Base-by-base conservation (phyloP, 2,888 invertebrate genomes). In the Drosophila recens region DNA sequence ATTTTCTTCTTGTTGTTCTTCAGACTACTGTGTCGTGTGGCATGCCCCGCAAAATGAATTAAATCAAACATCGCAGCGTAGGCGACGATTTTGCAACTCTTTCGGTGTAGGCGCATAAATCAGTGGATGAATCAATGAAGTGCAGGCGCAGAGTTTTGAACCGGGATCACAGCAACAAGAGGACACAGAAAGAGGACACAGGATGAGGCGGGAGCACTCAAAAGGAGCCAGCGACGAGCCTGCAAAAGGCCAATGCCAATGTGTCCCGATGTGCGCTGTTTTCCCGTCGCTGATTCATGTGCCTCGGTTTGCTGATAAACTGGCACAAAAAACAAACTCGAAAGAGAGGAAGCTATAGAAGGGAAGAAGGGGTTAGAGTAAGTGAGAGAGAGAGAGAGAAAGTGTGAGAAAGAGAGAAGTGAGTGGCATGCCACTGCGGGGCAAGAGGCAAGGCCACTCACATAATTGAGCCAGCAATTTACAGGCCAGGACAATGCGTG, bases 41-140 rank as follows among this genome's bases (percentile, higher is more conserved):
- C 58, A 66, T 63, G 66, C 66, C 46, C 51, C 52, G 45, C 36
- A 40, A 42, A 75, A 75, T 51, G 66, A 53, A 64, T 73, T 67
- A 64, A 72, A 67, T 73, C 73, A 65, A 62, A 67, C 53, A 56
- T 34, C 59, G 75, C 79, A 75, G 62, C 64, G 54, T 11, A 59
- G 67, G 71, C 71, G 63, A 46, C 58, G 78, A 68, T 43, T 72
- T 74, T 69, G 59, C 56, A 43, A 68, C 74, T 65, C 69, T 45
- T 43, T 33, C 53, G 71, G 45, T 58, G 76, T 80, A 80, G 80
- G 75, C 68, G 62, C 80, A 81, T 81, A 81, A 81, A 81, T 81
- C 81, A 81, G 76, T 67, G 81, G 76, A 76, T 69, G 79, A 81
- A 81, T 81, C 81, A 81, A 81, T 81, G 82, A 80, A 80, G 80